Evolutionary conservation across 2,797 vertebrate species (phyloP).

Genomic region (Schizopygopsis pylzovi): DNA sequence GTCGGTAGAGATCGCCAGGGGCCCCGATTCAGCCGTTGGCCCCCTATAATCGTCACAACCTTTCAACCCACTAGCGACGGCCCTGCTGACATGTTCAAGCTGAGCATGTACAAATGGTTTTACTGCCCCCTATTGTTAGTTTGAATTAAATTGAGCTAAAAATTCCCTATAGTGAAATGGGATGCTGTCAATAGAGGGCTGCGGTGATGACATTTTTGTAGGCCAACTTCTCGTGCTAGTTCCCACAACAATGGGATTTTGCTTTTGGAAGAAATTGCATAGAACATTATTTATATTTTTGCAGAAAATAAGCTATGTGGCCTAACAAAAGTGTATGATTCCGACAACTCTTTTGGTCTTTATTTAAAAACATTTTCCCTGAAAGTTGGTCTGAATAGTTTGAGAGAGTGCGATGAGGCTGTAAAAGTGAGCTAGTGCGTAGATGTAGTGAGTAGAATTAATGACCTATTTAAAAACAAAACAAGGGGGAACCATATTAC

Average conservation of each 20-base stretch:
- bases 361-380: not conserved
- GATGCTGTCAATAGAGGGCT: not conserved
- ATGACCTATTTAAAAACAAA: no score
- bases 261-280: no score
- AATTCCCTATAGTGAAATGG: not conserved
- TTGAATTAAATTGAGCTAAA: not conserved
- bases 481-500: not conserved
- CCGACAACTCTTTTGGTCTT: not conserved
- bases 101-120: not conserved
- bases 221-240: not conserved
- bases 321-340: no score
- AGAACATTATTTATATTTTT: no score
- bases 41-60: no score
- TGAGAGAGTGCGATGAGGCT: not conserved
- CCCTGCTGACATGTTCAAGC: no score
- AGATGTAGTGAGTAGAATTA: not conserved
- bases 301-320: not conserved
- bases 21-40: no score
- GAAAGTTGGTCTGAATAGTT: not conserved
- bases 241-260: not conserved
- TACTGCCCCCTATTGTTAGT: not conserved
- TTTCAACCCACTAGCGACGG: no score
- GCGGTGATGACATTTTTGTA: not conserved
- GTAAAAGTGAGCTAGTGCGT: not conserved
- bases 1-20: no score